Base-by-base conservation (phyloP, 2,113 vertebrate genomes). In the Bostrychus sinensis region DNA sequence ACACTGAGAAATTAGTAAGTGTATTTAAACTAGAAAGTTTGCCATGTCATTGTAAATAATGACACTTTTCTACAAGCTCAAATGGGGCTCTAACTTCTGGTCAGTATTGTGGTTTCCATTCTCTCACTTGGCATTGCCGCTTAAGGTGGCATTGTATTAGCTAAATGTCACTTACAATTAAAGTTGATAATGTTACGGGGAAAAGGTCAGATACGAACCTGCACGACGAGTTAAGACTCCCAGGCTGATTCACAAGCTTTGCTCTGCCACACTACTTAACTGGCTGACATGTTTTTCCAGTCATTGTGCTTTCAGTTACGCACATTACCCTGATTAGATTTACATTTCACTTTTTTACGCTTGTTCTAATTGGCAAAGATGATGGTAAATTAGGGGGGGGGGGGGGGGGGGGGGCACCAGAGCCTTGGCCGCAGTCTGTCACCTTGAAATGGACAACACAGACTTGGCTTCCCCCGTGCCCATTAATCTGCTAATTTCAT, bases 141-240 rank as follows among this genome's bases (percentile, higher is more conserved):
- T 80, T 87, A 88, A 87, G 85, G 71, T 82, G 88, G 60, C 90
- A 75, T 88, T 85, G 88, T 92, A 84, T 91, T 91, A 87, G 76
- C 60, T 87, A 91, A 93, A 92, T 92, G 90, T 92, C 91, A 92
- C 83, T 90, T 69, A 86, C 87, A 91, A 93, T 93, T 93, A 91
- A 89, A 91, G 78, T 72, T 86, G 86, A 91, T 91, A 88, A 89
- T 90, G 85, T 83, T 88, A 84, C 76, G 51, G 62, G 19, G 88
- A 79, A 91, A 92, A 93, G 92, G 92, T 93, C 90, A 91, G 50
- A 56, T 37, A 11, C 48, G 75, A 79, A 85, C 81, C 82, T 82
- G 83, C 39, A 70, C 11, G 79, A 56, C 38, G 26, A 70, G 67
- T 39, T 14, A 42, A 48, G 69, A 77, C 80, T 78, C 63, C 55